phyloP scores from a whole-genome alignment of 2,888 invertebrate genomes.

The Arge pagana region DNA sequence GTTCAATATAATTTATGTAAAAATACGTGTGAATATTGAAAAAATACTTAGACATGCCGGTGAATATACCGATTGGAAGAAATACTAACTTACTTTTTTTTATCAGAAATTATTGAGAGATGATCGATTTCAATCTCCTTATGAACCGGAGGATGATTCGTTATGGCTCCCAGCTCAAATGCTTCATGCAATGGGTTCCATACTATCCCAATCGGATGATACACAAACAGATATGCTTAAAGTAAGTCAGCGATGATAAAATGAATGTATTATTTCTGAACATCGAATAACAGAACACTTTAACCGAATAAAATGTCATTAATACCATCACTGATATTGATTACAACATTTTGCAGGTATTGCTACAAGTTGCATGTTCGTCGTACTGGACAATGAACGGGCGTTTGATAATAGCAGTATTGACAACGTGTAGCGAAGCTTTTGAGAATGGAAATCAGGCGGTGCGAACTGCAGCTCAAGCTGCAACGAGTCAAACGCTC shows the following conservation, averaged over 20 bases:
- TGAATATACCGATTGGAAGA: too few relatives aligned
- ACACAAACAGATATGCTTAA: conserved; percentile 75
- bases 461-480: conserved; percentile 84
- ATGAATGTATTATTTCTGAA: background rate
- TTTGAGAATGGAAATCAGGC: conserved; percentile 79
- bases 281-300: background rate
- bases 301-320: background rate
- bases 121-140: conserved; percentile 87
- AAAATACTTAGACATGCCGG: too few relatives aligned
- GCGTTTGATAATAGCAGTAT: conserved; percentile 82
- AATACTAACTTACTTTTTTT: conserved; percentile 17
- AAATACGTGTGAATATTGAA: too few relatives aligned
- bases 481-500: conserved; percentile 87
- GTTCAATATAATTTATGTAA: too few relatives aligned
- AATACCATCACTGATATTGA: background rate
- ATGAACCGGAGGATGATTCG: conserved; percentile 90
- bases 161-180: conserved; percentile 92
- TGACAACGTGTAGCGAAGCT: conserved; percentile 83
- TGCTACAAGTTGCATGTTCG: conserved; percentile 85
- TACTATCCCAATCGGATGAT: conserved; percentile 81
- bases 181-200: conserved; percentile 80
- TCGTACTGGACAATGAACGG: conserved; percentile 90
- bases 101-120: conserved; percentile 85
- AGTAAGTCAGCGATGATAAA: conserved; percentile 61
- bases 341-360: conserved; percentile 61